A percentile compares a stretch with the other conserved stretches of the same genome.
These are phyloP conservation scores for Torymus tubicola DNA, from an alignment of 2,888 invertebrate genomes.

Conservation along the genomic window DNA sequence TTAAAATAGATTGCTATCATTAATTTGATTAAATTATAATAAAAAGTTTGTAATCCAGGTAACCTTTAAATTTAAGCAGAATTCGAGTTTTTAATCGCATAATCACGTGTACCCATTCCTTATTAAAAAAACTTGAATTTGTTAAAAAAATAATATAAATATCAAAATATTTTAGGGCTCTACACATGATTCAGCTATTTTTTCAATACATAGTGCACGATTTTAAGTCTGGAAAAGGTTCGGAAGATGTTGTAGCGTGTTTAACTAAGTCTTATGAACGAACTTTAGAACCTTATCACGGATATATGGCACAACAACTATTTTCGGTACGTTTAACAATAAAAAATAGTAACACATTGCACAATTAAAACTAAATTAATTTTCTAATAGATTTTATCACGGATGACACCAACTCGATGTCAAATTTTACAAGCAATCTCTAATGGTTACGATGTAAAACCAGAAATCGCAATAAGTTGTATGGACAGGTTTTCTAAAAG, in stretches of 20 bases:
- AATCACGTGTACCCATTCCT: neutral
- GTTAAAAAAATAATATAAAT: too few species aligned
- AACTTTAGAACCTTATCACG: conserved; percentile 85
- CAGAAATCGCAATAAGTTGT: conserved; percentile 72
- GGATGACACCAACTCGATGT: conserved; percentile 81
- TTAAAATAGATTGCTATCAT: neutral
- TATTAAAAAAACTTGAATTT: neutral
- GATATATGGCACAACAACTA: conserved; percentile 86
- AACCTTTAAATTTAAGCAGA: neutral
- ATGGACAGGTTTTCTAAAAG: conserved; percentile 78
- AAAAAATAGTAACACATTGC: neutral
- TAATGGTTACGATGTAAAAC: conserved; percentile 72
- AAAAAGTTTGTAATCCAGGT: neutral
- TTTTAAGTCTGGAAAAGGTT: conserved; percentile 75
- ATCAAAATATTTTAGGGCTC: conserved; percentile 76
- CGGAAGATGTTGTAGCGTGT: conserved; percentile 81
- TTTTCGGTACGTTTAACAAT: conserved; percentile 79
- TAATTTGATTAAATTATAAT: neutral
- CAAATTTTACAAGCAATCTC: conserved; percentile 78
- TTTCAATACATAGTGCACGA: conserved; percentile 80
- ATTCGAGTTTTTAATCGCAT: neutral
- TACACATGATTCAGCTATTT: conserved; percentile 81
- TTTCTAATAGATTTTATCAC: conserved; percentile 80
- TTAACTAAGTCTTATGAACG: conserved; percentile 83
- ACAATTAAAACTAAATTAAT: conserved; percentile 31